These are phyloP conservation scores for Platanista minor DNA, from an alignment of 2,113 vertebrate genomes.

Conservation along the genomic window DNA sequence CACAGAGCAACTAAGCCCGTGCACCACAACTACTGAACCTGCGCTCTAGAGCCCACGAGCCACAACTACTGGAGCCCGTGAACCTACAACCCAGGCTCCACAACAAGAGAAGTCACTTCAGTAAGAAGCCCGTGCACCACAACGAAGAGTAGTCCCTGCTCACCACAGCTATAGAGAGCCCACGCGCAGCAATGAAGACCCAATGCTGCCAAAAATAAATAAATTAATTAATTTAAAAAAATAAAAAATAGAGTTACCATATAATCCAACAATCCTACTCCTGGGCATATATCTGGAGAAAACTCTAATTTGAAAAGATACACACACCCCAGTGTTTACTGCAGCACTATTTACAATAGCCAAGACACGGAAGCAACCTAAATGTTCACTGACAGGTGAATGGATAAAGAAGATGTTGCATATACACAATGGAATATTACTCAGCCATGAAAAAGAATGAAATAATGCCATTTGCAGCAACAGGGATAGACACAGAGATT, in stretches of 20 bases:
- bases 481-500: not conserved
- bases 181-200: too few species aligned
- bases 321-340: not conserved
- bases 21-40: too few species aligned
- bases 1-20: too few species aligned
- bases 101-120: too few species aligned
- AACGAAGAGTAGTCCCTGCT: too few species aligned
- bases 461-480: not conserved
- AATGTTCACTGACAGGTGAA: not conserved
- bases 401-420: not conserved
- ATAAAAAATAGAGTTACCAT: not conserved
- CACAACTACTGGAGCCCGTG: rapidly evolving
- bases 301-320: not conserved
- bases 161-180: too few species aligned
- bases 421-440: not conserved
- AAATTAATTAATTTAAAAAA: not conserved
- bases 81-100: rapidly evolving
- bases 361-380: not conserved
- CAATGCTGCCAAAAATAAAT: too few species aligned
- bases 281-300: not conserved
- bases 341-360: not conserved
- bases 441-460: not conserved
- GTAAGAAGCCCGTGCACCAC: rapidly evolving
- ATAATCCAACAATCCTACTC: not conserved
- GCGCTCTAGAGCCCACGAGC: too few species aligned